Evolutionary conservation across 2,888 invertebrate genomes (phyloP), one percentile per base, ranked within the genome.

Genomic region (Taphrorychus bicolor): DNA sequence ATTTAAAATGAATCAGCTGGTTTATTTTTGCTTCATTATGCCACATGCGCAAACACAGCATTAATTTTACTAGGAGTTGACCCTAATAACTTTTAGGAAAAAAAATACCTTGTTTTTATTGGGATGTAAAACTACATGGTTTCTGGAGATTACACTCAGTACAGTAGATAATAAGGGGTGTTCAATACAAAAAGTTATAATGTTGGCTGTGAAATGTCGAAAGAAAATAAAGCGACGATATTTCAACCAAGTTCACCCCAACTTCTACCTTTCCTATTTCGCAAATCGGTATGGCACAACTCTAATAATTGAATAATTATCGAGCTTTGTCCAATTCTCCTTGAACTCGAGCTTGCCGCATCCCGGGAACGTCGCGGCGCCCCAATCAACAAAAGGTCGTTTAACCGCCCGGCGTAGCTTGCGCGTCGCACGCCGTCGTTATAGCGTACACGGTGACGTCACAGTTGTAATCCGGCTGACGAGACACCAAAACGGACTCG

Each of bases 391-490:
- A 61, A 66, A 62, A 67, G 62, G 67, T 62, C 59, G 54, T 62
- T 65, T 66, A 60, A 66, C 66, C 57, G 60, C 17, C 56, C 18
- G 52, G 24, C 52, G 32, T 54, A 48, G 62, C 59, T 49, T 59
- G 41, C 42, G 17, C 66, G 61, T 58, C 57, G 56, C 57, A 57
- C 60, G 59, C 40, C 59, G 61, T 52, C 58, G 58, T 59, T 41
- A 40, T 58, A 59, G 32, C 57, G 62, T 61, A 67, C 49, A 16
- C 22, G 32, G 32, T 67, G 67, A 67, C 67, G 67, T 67, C 67
- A 67, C 59, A 54, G 67, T 67, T 67, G 67, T 67, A 67, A 62
- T 67, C 67, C 53, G 61, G 60, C 32, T 42, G 67, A 67, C 62
- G 59, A 67, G 67, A 59, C 62, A 54, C 48, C 41, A 58, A 7